Conservation (phyloP, 2,113 vertebrate species). For the Caranx ignobilis region DNA sequence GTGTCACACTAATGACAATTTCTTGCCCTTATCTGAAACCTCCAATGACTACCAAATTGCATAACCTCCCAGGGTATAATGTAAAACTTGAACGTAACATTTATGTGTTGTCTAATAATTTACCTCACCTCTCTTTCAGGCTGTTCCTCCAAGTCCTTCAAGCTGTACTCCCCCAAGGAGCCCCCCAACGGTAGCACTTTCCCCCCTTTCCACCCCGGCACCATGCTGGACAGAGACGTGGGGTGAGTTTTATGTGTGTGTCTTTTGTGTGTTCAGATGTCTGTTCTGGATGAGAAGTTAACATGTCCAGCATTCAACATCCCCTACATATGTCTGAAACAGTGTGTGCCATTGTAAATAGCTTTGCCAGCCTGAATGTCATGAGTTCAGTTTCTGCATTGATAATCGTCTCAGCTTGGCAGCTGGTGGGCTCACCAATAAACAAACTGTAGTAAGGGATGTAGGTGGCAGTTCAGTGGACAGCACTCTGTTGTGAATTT, state of each 20-base stretch:
- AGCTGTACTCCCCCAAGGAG: conserved; percentile 99
- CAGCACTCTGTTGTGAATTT: not conserved
- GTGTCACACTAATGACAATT: not conserved
- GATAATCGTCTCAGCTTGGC: not conserved
- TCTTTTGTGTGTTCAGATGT: conserved; percentile 34
- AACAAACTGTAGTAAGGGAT: conserved; percentile 4
- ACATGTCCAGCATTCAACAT: not conserved
- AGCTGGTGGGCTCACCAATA: conserved; percentile 5
- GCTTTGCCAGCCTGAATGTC: not conserved
- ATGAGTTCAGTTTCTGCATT: not conserved
- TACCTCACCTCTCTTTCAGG: conserved; percentile 79
- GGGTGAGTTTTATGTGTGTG: conserved; percentile 84
- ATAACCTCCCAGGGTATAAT: not conserved
- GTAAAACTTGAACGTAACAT: not conserved
- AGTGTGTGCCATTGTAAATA: conserved; percentile 1
- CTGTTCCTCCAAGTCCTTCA: conserved; percentile 99
- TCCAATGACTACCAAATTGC: not conserved
- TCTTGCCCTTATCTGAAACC: not conserved
- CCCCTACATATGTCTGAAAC: not conserved
- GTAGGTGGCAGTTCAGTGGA: not conserved
- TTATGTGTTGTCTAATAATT: not conserved
- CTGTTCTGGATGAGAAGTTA: not conserved
- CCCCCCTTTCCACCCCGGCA: conserved; percentile 97
- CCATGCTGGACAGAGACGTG: conserved; percentile 99
- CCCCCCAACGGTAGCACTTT: conserved; percentile 99